These are phyloP conservation scores for Pterostichus madidus DNA, from an alignment of 2,888 invertebrate genomes.

Conservation along the genomic window DNA sequence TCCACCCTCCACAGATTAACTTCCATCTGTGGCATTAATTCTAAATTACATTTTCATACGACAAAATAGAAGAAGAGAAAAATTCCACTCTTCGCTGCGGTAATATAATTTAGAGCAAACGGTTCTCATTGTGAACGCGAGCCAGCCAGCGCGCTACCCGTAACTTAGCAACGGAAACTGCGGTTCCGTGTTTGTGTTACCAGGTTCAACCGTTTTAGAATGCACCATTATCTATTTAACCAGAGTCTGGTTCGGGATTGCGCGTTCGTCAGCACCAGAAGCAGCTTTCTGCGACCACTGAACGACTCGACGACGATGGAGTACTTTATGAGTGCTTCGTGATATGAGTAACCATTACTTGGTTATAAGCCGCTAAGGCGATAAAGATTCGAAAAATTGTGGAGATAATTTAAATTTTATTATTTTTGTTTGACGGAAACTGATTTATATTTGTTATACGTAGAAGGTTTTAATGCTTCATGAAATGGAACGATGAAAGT, in stretches of 20 bases:
- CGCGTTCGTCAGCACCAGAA: background rate
- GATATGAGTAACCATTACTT: slow-evolving; percentile 14
- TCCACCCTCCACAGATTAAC: background rate
- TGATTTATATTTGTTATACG: no score
- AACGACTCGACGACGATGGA: background rate
- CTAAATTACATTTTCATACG: slow-evolving; percentile 35
- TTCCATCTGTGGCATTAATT: slow-evolving; percentile 15
- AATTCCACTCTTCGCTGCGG: slow-evolving; percentile 38
- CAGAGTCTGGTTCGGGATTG: background rate
- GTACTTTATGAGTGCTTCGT: slow-evolving; percentile 15
- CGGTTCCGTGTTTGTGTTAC: slow-evolving; percentile 19
- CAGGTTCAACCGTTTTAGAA: background rate
- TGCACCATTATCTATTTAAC: slow-evolving; percentile 51
- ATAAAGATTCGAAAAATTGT: background rate
- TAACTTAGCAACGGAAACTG: slow-evolving; percentile 45
- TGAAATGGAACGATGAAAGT: no score
- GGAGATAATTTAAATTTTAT: background rate
- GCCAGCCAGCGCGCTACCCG: background rate
- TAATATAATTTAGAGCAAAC: slow-evolving; percentile 27
- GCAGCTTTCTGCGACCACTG: no score
- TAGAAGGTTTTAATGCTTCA: no score
- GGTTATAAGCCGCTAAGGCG: background rate
- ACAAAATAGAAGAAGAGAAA: slow-evolving; percentile 13
- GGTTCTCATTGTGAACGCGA: slow-evolving; percentile 25
- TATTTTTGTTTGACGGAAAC: no score